Percentiles rank a stretch among this genome's conserved stretches.
phyloP scores from a whole-genome alignment of 2,113 vertebrate species.

The Butastur rufipennis region DNA sequence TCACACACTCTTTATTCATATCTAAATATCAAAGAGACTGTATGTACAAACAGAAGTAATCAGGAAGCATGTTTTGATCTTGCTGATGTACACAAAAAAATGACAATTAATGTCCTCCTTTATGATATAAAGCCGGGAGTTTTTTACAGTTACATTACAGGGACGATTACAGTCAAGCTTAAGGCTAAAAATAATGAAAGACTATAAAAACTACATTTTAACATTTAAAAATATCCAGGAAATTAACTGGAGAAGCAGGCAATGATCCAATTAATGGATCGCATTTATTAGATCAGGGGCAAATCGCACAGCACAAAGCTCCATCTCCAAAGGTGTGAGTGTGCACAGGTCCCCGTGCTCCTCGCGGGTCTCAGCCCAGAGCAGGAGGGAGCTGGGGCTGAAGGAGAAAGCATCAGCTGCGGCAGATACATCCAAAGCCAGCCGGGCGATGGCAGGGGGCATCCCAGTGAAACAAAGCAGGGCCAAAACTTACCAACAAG shows the following conservation, averaged over 20 bases:
- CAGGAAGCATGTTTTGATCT: conserved; percentile 49
- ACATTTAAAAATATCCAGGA: conserved; percentile 69
- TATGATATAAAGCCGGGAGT: conserved; percentile 12
- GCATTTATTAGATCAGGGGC: conserved; percentile 46
- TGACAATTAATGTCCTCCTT: conserved; percentile 57
- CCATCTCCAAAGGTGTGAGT: background rate
- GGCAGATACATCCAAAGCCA: background rate
- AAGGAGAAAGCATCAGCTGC: background rate
- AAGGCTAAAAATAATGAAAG: conserved; percentile 61
- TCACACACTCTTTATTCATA: background rate
- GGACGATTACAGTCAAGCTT: conserved; percentile 48
- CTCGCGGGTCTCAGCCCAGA: background rate
- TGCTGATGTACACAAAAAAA: conserved; percentile 58
- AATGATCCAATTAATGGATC: conserved; percentile 64
- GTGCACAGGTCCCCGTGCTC: background rate
- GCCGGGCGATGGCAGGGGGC: background rate
- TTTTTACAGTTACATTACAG: conserved; percentile 62
- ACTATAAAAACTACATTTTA: conserved; percentile 60
- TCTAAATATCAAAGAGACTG: conserved; percentile 49
- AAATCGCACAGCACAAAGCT: background rate
- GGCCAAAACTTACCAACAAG: background rate
- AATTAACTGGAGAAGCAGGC: conserved; percentile 61
- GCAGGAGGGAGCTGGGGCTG: background rate
- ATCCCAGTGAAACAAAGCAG: background rate
- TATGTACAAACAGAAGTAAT: conserved; percentile 50